Base-by-base conservation (phyloP, 2,113 vertebrate genomes). In the Tragulus kanchil region DNA sequence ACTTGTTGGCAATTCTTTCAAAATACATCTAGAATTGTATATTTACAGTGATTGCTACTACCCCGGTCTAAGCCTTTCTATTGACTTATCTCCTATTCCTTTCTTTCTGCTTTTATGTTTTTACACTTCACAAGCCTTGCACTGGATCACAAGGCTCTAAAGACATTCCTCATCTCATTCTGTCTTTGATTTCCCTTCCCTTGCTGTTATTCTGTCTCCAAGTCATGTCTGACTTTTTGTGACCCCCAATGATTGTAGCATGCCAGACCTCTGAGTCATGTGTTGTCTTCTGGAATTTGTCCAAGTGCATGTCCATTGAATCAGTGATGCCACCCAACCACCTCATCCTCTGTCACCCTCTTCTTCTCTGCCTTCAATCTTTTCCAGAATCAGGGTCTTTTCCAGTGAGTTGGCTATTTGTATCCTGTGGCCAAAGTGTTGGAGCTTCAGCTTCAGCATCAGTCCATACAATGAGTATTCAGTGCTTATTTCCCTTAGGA, bases 141-240 rank as follows among this genome's bases (percentile, higher is more conserved):
- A 21, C 21, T 26, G 9, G 13, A 5, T 16, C 3, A 21, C 36
- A 36, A 36, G 36, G 36, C 36, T 36, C 36, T 36, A 36, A 36
- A 36, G 36, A 36, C 36, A 36, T 36, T 36, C 36, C 36, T 36
- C 36, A 2, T 36, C 36, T 36, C 36, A 36, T 36, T 36, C 36
- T 36, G 36, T 36, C 36, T 36, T 36, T 36, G 36, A 2, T 36
- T 36, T 36, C 36, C 36, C n/a, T n/a, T n/a, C n/a, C n/a, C 36
- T 36, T 36, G 14, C 28, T 71, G 9, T 69, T 71, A 36, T 45
- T 25, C 36, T 45, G 36, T 73, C 69, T 23, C 5, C 25, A 71
- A 71, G 42, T 71, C 1, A 9, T 21, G 17, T 71, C 9, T 0
- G 0, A 42, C 9, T 71, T 19, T 42, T 42, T 71, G 67, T 2